Evolutionary conservation across 2,797 vertebrate species (phyloP), one percentile per base, ranked within the genome.

Genomic region (Myotis daubentonii): DNA sequence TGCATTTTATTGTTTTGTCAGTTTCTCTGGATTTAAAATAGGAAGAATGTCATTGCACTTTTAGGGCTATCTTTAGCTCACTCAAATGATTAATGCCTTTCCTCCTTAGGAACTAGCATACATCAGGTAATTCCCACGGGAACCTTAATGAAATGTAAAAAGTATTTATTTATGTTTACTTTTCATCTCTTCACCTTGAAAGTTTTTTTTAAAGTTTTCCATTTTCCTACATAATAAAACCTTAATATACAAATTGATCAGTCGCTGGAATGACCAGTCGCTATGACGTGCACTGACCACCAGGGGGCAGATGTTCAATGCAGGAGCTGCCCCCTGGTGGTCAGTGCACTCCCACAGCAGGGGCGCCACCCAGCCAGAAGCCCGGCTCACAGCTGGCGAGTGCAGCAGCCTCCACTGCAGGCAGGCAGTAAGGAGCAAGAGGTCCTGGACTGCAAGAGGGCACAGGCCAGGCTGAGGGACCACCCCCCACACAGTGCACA

Each of bases 121-220:
- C 70, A 95, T 96, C 71, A 92, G 80, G 92, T 91, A 95, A 85
- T 78, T 94, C 19, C 96, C 91, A 85, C 55, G 17, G 65, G 88
- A 83, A 93, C 25, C 5, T 20, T 94, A 96, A 83, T 92, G 20
- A 95, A 96, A 97, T 96, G 30, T 84, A 53, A 86, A 66, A 94
- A 85, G 7, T 81, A 72, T 60, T 38, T 97, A 22, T 51, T 89
- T 97, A 30, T 33, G 84, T 97, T 92, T 75, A 75, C 89, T 96
- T 97, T 98, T 96, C 65, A 78, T 96, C 60, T 92, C 57, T 97
- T 97, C 83, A 87, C 87, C 95, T 95, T 96, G 65, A 97, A 97
- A 96, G 60, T 15, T 30, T 60, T 75, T 13, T 15, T 15, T 4
- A 44, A 44, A 47, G 47, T 47, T 47, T 47, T 47, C 47, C 47